A percentile compares a stretch with the other conserved stretches of the same genome.
phyloP scores from a whole-genome alignment of 2,888 invertebrate genomes.

The Parthenolecanium corni region DNA sequence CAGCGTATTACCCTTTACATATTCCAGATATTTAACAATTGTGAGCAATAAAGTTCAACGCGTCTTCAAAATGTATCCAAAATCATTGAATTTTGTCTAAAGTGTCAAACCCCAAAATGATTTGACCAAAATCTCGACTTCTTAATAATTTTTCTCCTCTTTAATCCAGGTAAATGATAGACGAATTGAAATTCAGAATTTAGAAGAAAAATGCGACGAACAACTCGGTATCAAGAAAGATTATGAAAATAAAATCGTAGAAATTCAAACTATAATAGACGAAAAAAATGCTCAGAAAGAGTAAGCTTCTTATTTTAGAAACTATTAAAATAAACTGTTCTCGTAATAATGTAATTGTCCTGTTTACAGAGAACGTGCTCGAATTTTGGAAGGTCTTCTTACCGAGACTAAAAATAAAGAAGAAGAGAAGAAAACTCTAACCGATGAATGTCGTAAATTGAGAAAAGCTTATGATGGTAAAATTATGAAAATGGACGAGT shows the following conservation, averaged over 20 bases:
- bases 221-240: neutral
- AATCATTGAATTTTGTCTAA: too few species aligned
- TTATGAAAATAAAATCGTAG: neutral
- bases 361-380: neutral
- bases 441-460: neutral
- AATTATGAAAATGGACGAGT: neutral
- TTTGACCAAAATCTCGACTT: too few species aligned
- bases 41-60: too few species aligned
- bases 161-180: neutral
- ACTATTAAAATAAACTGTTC: neutral
- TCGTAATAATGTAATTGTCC: neutral
- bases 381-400: neutral
- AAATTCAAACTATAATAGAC: neutral
- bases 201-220: neutral
- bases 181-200: constrained; percentile 5
- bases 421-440: neutral
- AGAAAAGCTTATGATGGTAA: neutral
- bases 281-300: neutral
- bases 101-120: too few species aligned
- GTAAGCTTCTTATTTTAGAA: too few species aligned
- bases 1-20: too few species aligned
- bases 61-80: too few species aligned
- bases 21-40: too few species aligned
- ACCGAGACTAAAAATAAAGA: constrained; percentile 2
- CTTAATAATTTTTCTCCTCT: neutral